A percentile compares a stretch with the other conserved stretches of the same genome.
Evolutionary conservation across 2,113 vertebrate species (phyloP).

Genomic region (Mastomys natalensis): DNA sequence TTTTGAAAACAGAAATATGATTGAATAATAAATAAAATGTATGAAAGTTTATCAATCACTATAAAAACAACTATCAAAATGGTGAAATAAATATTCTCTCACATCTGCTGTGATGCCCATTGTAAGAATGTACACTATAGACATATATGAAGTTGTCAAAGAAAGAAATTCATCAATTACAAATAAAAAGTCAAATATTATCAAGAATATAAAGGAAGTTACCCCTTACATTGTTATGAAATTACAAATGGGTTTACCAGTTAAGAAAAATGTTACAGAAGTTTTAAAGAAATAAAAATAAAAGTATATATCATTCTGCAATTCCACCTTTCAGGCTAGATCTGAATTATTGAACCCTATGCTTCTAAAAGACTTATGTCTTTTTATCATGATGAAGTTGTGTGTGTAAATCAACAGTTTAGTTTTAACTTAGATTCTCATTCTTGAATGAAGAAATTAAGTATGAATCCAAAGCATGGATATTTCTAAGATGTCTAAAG

Average conservation of each 20-base stretch:
- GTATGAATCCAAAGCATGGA: not conserved
- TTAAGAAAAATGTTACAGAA: not conserved
- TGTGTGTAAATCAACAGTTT: not conserved
- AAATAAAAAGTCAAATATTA: not conserved
- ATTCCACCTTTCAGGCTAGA: no score
- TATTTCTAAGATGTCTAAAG: not conserved
- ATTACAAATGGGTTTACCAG: not conserved
- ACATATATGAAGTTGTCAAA: not conserved
- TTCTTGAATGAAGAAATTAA: not conserved
- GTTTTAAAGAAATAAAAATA: not conserved
- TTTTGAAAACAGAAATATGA: not conserved
- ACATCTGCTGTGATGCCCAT: not conserved
- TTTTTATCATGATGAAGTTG: not conserved
- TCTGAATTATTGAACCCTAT: not conserved
- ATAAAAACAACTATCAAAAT: not conserved
- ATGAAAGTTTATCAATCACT: not conserved
- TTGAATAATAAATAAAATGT: not conserved
- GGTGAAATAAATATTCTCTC: not conserved
- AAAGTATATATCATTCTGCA: not conserved
- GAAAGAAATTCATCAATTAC: not conserved
- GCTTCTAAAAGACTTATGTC: not conserved
- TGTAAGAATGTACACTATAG: no score
- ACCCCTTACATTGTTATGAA: rapidly evolving
- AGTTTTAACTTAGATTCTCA: no score
- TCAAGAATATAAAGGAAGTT: not conserved